Base-by-base conservation (phyloP, 2,888 invertebrate genomes). In the Adela reaumurella region DNA sequence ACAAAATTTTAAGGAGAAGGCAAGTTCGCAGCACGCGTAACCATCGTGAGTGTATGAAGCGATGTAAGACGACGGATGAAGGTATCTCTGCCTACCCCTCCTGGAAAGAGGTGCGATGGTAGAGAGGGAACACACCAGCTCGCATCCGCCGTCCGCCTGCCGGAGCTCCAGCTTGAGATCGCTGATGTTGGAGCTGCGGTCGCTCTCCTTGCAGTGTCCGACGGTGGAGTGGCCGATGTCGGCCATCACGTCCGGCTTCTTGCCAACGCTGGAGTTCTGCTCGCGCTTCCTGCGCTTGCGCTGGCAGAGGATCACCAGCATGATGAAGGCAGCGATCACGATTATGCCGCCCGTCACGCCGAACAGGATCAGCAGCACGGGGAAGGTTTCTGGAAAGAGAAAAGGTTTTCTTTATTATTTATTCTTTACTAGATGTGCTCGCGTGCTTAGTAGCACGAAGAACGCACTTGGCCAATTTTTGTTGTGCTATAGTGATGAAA, bases 131-230 rank as follows among this genome's bases (percentile, higher is more conserved):
- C 82, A 83, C 62, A 85, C 87, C 69, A 83, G 84, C 65, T 90
- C 90, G 66, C 89, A 90, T 59, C 86, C 86, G 41, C 89, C 90
- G 53, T 90, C 89, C 10, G 88, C 88, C 45, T 93, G 93, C 51
- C 94, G 82, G 53, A 94, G 83, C 70, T 95, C 94, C 55, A 93
- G 83, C 71, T 95, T 95, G 64, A 94, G 79, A 72, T 94, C 94
- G 56, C 94, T 94, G 60, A 94, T 93, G 65, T 94, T 94, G 47
- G 94, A 94, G 61, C 93, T 93, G 56, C 92, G 83, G 66, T 95
- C 94, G 51, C 93, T 93, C 64, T 90, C 89, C 57, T 88, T 87
- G 56, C 82, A 86, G 42, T 78, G 55, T 49, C 77, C 77, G 53
- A 76, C 76, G 2, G 76, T 68, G 1, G 72, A 74, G 19, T 49